Base-by-base conservation (phyloP, 2,888 invertebrate genomes). In the Hirtodrosophila duncani region DNA sequence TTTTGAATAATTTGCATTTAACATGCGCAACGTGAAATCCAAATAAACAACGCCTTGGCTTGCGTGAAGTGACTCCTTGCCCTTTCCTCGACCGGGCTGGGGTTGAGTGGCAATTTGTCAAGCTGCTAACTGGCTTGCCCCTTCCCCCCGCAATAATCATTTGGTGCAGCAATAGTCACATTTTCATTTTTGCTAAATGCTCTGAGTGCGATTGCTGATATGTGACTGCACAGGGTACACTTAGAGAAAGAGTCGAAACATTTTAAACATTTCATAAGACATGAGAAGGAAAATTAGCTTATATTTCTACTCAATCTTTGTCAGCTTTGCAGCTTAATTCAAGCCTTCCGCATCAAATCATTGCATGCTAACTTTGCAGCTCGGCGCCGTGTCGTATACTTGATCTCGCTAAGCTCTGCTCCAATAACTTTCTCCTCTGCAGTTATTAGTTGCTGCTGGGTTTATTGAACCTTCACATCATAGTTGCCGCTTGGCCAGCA, bases 1-100 rank as follows among this genome's bases (percentile, higher is more conserved):
- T 59, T 67, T 63, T 72, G 82, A 77, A 80, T 77, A 80, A 81
- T 81, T 81, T 80, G 60, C 69, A 80, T 77, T 81, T 77, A 77
- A 75, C 75, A 75, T 75, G 75, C 81, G 72, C 75, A 64, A 77
- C 81, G 77, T 81, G 80, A 68, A 65, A 81, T 39, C 37, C 65
- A 61, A 81, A 81, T 74, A 78, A 78, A 74, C 79, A 74, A 78
- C 55, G 63, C 69, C 74, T 66, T 70, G 11, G 18, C 39, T 36
- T 42, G 16, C 13, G 41, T 21, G 27, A 41, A 11, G n/a, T 18
- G 29, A 34, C 23, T 26, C 18, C 27, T 27, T n/a, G 3, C 5
- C 1, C 4, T 3, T n/a, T 3, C 8, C 9, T n/a, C 36, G 23
- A 27, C 30, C 14, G 10, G 6, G 13, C n/a, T 52, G 67, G 43